Conservation (phyloP, 2,113 vertebrate genomes). For the Noturus placidus region DNA sequence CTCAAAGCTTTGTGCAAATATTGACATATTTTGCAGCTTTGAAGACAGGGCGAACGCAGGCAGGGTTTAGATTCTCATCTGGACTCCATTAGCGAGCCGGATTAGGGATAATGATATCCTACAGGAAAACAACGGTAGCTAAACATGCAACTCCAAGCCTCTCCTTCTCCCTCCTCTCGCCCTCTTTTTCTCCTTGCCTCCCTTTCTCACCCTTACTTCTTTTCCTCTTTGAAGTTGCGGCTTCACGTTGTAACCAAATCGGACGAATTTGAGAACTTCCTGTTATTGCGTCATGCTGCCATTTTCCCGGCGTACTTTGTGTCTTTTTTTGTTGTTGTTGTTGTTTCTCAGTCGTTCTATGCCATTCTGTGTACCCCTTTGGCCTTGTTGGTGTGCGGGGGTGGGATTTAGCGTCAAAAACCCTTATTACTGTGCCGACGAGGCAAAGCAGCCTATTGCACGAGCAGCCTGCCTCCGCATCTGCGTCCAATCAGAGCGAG, state of each 20-base stretch:
- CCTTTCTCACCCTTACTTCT: neutral
- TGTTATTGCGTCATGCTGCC: neutral
- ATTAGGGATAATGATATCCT: conserved; percentile 72
- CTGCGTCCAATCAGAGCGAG: conserved; percentile 66
- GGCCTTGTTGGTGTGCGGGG: conserved; percentile 42
- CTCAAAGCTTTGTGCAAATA: conserved; percentile 48
- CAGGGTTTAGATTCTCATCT: conserved; percentile 64
- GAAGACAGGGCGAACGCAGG: conserved; percentile 38
- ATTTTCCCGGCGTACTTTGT: neutral
- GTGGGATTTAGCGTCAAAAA: conserved; percentile 51
- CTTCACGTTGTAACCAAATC: neutral
- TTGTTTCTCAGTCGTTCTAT: neutral
- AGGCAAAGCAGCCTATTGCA: conserved; percentile 53
- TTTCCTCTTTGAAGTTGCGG: neutral
- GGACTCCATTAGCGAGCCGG: conserved; percentile 68
- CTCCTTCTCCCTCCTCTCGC: conserved; percentile 33
- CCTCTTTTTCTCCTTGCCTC: neutral
- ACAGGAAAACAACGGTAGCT: conserved; percentile 71
- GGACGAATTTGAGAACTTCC: neutral
- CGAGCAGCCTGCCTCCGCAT: conserved; percentile 61
- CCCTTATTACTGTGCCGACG: conserved; percentile 51
- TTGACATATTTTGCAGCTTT: conserved; percentile 55
- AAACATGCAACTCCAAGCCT: conserved; percentile 61
- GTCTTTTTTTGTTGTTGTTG: neutral
- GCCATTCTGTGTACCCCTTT: conserved; percentile 12